Evolutionary conservation across 2,797 vertebrate species (phyloP), one percentile per base, ranked within the genome.

Genomic region (Prionace glauca): DNA sequence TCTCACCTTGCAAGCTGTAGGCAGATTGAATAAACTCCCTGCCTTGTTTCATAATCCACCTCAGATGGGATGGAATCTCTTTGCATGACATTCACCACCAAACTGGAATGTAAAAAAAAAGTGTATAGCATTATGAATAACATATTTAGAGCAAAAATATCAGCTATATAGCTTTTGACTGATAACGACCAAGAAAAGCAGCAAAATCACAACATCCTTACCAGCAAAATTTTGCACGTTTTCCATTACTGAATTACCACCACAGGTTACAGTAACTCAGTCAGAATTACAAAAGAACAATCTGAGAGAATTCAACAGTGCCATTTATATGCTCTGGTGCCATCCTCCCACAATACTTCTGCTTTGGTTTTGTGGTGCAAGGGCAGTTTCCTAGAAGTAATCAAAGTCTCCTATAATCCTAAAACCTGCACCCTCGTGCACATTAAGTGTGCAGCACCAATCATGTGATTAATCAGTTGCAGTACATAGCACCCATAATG

Each of bases 81-180:
- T 97, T 99, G 99, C 99, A 99, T 99, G 92, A 99, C 99, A 96
- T 99, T 99, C 96, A 99, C 99, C 97, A 99, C 99, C 98, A 99
- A 97, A 96, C 99, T 99, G 97, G 95, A 97, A 96, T 96, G 95
- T 95, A 96, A 96, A 96, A 96, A 67, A 96, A 79, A 96, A 24
- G 12, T 72, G 24, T n/a, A 20, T 32, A 24, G 1, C 0, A 36
- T 60, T 87, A 29, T 67, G 0, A 84, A 24, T 18, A 36, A 29
- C 24, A 94, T 18, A 22, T 74, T 74, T 20, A 67, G 24, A 69
- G 60, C 45, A 74, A 45, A 16, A 86, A 84, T 65, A 16, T 88
- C 60, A 86, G 20, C 50, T 26, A 2, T 2, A 41, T 36, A n/a
- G 56, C 77, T 60, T 56, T 29, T 56, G 81, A 18, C 11, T 56